Evolutionary conservation across 2,113 vertebrate species (phyloP).

Genomic region (Gambusia holbrooki): DNA sequence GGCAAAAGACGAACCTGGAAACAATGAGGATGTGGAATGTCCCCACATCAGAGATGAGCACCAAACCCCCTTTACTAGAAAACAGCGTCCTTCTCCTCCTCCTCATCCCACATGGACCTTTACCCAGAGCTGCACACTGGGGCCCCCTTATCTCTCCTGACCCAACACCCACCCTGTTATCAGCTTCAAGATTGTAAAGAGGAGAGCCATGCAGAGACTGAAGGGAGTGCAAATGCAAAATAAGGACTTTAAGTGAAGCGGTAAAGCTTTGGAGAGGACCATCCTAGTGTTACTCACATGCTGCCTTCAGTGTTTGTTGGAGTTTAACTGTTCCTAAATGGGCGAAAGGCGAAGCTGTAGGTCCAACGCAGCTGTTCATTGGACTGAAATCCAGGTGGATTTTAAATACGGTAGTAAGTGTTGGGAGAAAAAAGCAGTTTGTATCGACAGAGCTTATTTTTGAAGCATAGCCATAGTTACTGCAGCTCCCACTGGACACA

Average conservation of each 20-base stretch:
- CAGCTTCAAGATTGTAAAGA: slow-evolving; percentile 74
- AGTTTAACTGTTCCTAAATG: not conserved
- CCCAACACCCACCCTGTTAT: slow-evolving; percentile 51
- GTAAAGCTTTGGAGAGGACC: slow-evolving; percentile 30
- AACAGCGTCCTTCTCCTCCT: not conserved
- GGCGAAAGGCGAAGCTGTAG: slow-evolving; percentile 7
- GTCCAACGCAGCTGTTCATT: not conserved
- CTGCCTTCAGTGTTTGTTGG: slow-evolving; percentile 24
- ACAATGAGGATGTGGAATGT: slow-evolving; percentile 60
- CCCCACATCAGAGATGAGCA: not conserved
- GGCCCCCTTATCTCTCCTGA: not conserved
- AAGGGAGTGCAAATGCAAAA: not conserved
- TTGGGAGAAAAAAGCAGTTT: slow-evolving; percentile 5
- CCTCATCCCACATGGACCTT: slow-evolving; percentile 8
- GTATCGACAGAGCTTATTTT: slow-evolving; percentile 53
- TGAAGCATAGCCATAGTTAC: slow-evolving; percentile 42
- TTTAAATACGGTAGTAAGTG: not conserved
- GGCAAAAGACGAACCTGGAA: slow-evolving; percentile 75
- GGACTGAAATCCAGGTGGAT: slow-evolving; percentile 19
- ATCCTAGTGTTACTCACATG: slow-evolving; percentile 28
- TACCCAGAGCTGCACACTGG: slow-evolving; percentile 63
- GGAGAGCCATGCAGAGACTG: not conserved
- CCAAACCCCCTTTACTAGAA: not conserved
- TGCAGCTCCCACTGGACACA: slow-evolving; percentile 11
- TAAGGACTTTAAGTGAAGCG: slow-evolving; percentile 44